Conservation (phyloP, 2,888 invertebrate species). For the Tethea ocularis region DNA sequence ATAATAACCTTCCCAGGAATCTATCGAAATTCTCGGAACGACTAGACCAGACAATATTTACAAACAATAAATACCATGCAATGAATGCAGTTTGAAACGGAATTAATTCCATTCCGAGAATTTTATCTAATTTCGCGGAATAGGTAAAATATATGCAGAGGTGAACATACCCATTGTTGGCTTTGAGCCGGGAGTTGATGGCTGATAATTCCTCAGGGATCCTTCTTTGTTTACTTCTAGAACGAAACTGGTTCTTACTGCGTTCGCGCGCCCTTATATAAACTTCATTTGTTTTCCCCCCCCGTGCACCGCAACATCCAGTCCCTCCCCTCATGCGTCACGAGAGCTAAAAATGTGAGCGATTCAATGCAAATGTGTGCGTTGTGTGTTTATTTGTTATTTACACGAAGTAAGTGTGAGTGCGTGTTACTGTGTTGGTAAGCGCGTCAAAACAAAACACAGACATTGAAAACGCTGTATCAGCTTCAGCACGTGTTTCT, state of each 20-base stretch:
- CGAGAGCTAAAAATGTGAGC: conserved; percentile 41
- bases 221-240: conserved; percentile 67
- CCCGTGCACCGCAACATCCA: conserved; percentile 31
- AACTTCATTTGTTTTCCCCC: conserved; percentile 50
- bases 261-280: conserved; percentile 70
- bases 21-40: not conserved
- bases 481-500: not conserved
- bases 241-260: conserved; percentile 67
- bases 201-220: conserved; percentile 49
- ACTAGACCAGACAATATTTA: not conserved
- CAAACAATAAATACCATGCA: not conserved
- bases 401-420: conserved; percentile 22
- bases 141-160: conserved; percentile 24
- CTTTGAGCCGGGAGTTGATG: conserved; percentile 50
- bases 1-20: no score
- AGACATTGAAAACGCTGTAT: not conserved
- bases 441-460: conserved; percentile 5
- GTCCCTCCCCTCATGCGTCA: conserved; percentile 58
- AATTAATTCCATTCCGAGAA: not conserved
- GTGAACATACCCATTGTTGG: conserved; percentile 70
- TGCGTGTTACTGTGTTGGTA: conserved; percentile 19
- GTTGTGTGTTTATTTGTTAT: conserved; percentile 20
- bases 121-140: not conserved
- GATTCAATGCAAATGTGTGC: conserved; percentile 20
- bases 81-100: not conserved